Conservation (phyloP, 1,140 invertebrate species). For the Drosophila lacertosa region DNA sequence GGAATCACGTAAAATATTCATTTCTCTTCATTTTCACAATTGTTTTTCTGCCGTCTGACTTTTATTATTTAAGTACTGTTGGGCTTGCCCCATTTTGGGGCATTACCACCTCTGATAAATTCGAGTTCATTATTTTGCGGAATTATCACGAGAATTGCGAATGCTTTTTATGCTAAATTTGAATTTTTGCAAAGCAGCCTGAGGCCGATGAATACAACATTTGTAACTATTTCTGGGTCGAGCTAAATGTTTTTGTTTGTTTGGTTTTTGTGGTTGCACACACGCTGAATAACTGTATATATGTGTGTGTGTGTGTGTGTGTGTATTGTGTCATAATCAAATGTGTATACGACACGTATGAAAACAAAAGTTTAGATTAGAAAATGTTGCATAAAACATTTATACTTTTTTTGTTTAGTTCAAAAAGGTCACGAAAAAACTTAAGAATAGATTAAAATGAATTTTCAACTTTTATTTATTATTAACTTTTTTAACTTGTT, state of each 20-base stretch:
- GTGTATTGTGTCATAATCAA: slow-evolving; percentile 8
- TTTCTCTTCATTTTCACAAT: slow-evolving; percentile 61
- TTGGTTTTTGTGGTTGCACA: slow-evolving; percentile 14
- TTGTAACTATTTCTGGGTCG: slow-evolving; percentile 29
- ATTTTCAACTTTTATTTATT: too few species aligned
- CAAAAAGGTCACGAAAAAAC: too few species aligned
- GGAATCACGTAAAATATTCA: slow-evolving; percentile 58
- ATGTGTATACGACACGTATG: slow-evolving; percentile 33
- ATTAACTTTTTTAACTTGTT: too few species aligned
- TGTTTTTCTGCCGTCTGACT: slow-evolving; percentile 34
- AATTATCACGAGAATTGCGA: slow-evolving; percentile 35
- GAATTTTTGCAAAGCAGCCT: slow-evolving; percentile 9
- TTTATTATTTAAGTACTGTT: slow-evolving; percentile 52
- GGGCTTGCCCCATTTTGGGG: background rate
- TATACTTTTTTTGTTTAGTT: background rate
- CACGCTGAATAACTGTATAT: background rate
- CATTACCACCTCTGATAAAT: slow-evolving; percentile 18
- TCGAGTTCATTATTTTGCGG: slow-evolving; percentile 27
- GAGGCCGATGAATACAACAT: slow-evolving; percentile 12
- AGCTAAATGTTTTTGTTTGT: slow-evolving; percentile 4
- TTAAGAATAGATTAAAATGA: too few species aligned
- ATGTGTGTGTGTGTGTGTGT: background rate
- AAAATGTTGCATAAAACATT: background rate
- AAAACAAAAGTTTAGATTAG: background rate
- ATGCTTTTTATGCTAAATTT: slow-evolving; percentile 36